Evolutionary conservation across 2,113 vertebrate species (phyloP), one percentile per base, ranked within the genome.

Genomic region (Eulemur macaco): DNA sequence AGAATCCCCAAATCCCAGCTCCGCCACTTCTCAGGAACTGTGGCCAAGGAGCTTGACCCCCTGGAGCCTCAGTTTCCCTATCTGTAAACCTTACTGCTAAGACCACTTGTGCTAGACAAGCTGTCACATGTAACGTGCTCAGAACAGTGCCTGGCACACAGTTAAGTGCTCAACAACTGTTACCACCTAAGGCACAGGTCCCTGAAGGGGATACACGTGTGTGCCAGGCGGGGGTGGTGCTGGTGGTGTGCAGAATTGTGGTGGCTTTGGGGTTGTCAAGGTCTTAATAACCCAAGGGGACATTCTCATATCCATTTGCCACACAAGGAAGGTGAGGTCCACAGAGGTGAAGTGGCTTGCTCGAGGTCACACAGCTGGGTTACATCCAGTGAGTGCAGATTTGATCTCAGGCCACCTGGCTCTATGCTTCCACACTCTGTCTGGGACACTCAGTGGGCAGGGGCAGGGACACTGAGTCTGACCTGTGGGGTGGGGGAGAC

Each of bases 201-300:
- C 77, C 42, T 1, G 1, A 0, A 2, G 50, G 23, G 54, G 52
- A 11, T 29, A 11, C 25, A 11, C 1, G 5, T 29, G 10, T 29
- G 60, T 63, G 58, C 54, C 20, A 18, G 18, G 52, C 15, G 5
- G 14, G 12, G 7, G 29, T 23, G 5, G 86, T 23, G 17, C 23
- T 4, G 54, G 54, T 50, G 54, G 25, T 37, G 27, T 45, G 21
- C 39, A 20, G 3, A 54, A 47, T 12, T 9, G 13, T 29, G 47
- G 6, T 8, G 25, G 25, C 56, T 74, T 1, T 34, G 4, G 39
- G 54, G 15, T 9, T 31, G 21, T 54, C 60, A 34, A 5, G 1
- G n/a, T 25, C 31, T 27, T 18, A 76, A 71, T 18, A 80, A 58
- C 31, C n/a, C 6, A 11, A 1, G 9, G 47, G 8, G 11, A 42